Base-by-base conservation (phyloP, 2,113 vertebrate genomes). In the Trematocara marginatum region DNA sequence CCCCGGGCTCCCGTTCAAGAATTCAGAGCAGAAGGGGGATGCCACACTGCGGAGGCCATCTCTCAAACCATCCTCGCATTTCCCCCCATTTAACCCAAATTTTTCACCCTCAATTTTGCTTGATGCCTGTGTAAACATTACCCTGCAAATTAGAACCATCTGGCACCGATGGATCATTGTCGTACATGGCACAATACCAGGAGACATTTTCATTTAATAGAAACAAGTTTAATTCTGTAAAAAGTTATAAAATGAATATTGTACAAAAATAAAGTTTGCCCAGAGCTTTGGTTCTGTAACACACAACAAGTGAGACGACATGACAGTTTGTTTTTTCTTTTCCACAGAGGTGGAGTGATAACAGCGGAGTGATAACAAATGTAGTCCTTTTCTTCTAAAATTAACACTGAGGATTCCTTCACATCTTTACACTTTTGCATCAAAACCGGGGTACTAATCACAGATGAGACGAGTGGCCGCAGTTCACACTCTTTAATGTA, bases 261-360 rank as follows among this genome's bases (percentile, higher is more conserved):
- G 98, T 99, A 99, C 98, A 99, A 99, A 99, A 99, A 99, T 99
- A 99, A 98, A 98, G 98, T 98, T 97, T 99, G 97, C 98, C 96
- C 97, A 98, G 97, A 98, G 97, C 98, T 99, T 99, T 99, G 98
- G 97, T 98, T 98, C 97, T 96, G 97, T 98, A 98, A 99, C 97
- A 99, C 96, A 97, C 97, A 95, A 98, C 92, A 96, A 97, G 94
- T 94, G 92, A 97, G 96, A 97, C 96, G 87, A 97, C 96, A 95
- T 93, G 86, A 90, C 82, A 88, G 88, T 51, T 69, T 53, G 54
- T 59, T 85, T 89, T 74, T 76, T 78, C 56, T 57, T 49, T 51
- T 35, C 7, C 88, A 93, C 93, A 90, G 80, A 93, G 91, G 86
- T 82, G 87, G 85, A 29, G 26, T 29, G 26, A 26, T 26, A 26